Evolutionary conservation across 35 echinoderm and acorn worm species (phyloP).

Genomic region (Stichopus chloronotus): DNA sequence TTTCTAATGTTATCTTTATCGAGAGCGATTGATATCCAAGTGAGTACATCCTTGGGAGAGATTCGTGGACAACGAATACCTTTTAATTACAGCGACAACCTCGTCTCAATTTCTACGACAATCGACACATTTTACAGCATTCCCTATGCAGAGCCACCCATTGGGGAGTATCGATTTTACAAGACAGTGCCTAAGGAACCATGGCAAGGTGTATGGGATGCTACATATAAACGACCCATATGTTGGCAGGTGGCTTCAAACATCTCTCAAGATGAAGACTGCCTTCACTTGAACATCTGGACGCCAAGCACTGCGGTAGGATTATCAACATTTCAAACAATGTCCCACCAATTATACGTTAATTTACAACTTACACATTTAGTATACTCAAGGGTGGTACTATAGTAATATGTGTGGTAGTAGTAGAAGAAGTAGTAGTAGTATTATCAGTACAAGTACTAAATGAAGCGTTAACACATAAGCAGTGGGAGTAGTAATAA

Average conservation of each 20-base stretch:
- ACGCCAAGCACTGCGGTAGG: slow-evolving; percentile 50
- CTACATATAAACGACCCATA: slow-evolving; percentile 34
- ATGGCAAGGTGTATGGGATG: slow-evolving; percentile 10
- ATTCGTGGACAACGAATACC: neutral
- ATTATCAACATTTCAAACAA: neutral
- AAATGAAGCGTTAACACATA: no score
- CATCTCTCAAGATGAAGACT: slow-evolving; percentile 23
- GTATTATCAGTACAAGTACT: neutral
- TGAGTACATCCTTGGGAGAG: neutral
- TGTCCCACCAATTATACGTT: neutral
- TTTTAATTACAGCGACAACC: slow-evolving; percentile 4
- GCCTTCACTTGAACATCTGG: slow-evolving; percentile 8
- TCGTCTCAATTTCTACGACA: neutral
- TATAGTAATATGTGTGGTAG: no score
- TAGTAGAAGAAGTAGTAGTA: neutral
- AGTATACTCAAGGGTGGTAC: neutral
- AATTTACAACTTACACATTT: neutral
- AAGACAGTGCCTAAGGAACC: slow-evolving; percentile 45
- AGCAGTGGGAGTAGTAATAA: no score
- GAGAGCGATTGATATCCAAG: neutral
- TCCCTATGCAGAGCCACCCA: slow-evolving; percentile 41
- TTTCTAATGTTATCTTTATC: neutral
- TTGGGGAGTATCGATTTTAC: slow-evolving; percentile 29
- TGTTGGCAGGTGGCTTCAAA: slow-evolving; percentile 22
- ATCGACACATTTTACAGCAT: slow-evolving; percentile 45